Evolutionary conservation across 2,113 vertebrate species (phyloP).

Genomic region (Lepidothrix coronata): DNA sequence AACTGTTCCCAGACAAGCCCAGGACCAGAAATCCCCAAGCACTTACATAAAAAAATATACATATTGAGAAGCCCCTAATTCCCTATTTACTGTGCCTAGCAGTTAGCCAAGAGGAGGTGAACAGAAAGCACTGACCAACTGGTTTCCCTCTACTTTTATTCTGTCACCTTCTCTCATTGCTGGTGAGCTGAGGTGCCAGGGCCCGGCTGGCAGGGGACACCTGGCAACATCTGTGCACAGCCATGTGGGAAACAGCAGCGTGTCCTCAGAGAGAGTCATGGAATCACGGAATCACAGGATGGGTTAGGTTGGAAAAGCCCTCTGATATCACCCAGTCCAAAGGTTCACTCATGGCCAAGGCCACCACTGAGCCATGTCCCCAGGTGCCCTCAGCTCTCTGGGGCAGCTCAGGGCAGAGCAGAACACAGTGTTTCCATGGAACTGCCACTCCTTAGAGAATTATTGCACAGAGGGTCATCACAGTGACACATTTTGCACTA

Average conservation of each 20-base stretch:
- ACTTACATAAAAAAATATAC: neutral
- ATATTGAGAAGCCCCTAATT: neutral
- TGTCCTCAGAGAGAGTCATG: too few species aligned
- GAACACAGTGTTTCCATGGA: neutral
- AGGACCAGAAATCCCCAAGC: neutral
- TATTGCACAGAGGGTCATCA: neutral
- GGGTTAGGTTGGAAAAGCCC: neutral
- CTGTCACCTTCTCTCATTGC: neutral
- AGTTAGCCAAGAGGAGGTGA: neutral
- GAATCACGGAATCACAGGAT: accelerated
- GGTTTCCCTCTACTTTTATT: neutral
- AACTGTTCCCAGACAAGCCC: neutral
- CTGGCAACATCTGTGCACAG: neutral
- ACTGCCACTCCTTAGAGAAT: neutral
- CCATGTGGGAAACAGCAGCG: accelerated
- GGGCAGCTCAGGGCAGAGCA: neutral
- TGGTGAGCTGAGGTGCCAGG: neutral
- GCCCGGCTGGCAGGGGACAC: neutral
- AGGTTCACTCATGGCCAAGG: neutral
- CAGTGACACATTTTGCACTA: accelerated
- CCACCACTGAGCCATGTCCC: neutral
- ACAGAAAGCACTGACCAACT: neutral
- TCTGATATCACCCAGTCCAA: neutral
- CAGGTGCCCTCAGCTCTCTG: neutral
- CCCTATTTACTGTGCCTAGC: neutral